phyloP scores from a whole-genome alignment of 2,113 vertebrate genomes.

The Casuarius casuarius region DNA sequence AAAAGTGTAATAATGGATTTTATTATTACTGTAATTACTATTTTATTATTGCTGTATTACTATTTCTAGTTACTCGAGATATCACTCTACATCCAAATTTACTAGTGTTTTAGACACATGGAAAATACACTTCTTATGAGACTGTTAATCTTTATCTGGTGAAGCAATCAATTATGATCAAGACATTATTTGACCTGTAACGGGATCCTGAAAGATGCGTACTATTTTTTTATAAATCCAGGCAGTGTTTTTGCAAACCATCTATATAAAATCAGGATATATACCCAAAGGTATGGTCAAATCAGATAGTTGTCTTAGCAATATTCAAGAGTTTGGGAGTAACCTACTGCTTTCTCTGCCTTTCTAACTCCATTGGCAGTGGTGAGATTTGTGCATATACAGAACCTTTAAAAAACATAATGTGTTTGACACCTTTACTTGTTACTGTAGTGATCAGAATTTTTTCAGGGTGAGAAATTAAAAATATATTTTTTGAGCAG shows the following conservation, averaged over 20 bases:
- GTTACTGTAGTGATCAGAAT: not conserved
- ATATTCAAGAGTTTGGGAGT: not conserved
- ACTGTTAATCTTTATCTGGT: not conserved
- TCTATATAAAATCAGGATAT: not conserved
- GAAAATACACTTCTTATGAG: not conserved
- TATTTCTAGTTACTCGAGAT: not conserved
- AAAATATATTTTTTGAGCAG: not conserved
- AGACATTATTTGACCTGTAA: slow-evolving; percentile 3
- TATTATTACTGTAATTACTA: not conserved
- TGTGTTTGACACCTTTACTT: not conserved
- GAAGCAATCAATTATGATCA: not conserved
- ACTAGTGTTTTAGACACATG: not conserved
- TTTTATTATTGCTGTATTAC: not conserved
- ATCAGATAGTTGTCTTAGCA: not conserved
- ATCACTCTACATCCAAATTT: not conserved
- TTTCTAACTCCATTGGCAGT: not conserved
- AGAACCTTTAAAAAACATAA: not conserved
- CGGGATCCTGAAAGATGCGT: not conserved
- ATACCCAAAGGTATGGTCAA: not conserved
- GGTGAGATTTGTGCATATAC: not conserved
- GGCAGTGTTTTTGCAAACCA: not conserved
- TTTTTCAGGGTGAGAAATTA: not conserved
- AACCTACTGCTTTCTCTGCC: not conserved
- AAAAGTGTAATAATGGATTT: not conserved
- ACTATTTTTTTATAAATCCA: not conserved